phyloP scores from a whole-genome alignment of 2,113 vertebrate species.

The Brachyistius frenatus region DNA sequence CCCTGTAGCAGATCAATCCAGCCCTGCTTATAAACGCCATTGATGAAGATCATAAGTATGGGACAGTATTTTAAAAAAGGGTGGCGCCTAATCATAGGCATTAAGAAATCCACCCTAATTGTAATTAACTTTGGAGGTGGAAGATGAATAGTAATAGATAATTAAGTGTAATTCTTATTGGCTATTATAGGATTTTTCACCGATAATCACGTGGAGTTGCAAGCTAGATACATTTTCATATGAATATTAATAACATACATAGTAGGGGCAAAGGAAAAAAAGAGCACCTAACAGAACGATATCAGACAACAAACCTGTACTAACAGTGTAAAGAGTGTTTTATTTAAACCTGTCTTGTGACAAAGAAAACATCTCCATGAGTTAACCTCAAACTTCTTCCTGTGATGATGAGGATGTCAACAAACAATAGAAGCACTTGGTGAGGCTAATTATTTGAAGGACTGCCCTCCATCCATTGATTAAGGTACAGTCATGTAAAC shows the following conservation, averaged over 20 bases:
- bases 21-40: no score
- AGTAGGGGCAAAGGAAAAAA: not conserved
- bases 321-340: constrained; percentile 2
- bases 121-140: not conserved
- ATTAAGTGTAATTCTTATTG: not conserved
- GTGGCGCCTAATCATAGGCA: not conserved
- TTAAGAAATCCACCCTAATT: not conserved
- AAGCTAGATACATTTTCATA: no score
- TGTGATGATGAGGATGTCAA: not conserved
- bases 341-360: not conserved
- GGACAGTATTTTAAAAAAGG: not conserved
- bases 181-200: no score
- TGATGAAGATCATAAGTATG: no score
- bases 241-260: not conserved
- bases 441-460: constrained; percentile 15
- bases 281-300: not conserved
- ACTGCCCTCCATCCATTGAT: not conserved
- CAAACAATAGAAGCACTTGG: constrained; percentile 8
- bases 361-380: not conserved
- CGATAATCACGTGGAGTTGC: no score
- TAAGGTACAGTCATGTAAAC: not conserved
- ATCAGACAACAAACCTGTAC: not conserved
- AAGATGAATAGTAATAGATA: not conserved
- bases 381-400: not conserved
- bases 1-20: no score